Base-by-base conservation (phyloP, 2,888 invertebrate genomes). In the Morinoia aosen region DNA sequence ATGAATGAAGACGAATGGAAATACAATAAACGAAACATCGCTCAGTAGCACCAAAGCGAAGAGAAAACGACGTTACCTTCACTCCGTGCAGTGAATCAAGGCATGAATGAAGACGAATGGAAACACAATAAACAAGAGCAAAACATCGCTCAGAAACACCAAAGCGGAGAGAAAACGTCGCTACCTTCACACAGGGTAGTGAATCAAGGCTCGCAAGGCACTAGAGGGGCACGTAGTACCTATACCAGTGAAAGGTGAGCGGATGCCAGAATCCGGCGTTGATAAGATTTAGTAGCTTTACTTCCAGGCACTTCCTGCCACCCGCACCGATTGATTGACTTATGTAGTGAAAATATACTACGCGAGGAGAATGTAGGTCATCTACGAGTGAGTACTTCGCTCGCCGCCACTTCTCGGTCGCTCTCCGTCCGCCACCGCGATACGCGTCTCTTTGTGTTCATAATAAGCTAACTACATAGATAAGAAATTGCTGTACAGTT, bases 191-290 rank as follows among this genome's bases (percentile, higher is more conserved):
- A 33, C 76, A 1, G 25, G 14, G 25, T 33, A n/a, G 33, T 76
- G 33, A 25, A 61, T 10, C 25, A 16, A 76, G 25, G 25, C 25
- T 3, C 19, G 8, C 2, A 16, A 76, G 76, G 76, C 8, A 33
- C 25, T 10, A 16, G 76, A 76, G 76, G 19, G 76, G 76, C 76
- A 76, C 56, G 57, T 5, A 56, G 93, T 33, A 19, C 57, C 19
- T 33, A n/a, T n/a, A 19, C 57, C 19, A 93, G 93, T 56, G 93
- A 93, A 93, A 93, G 93, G 93, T 57, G 57, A 56, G 93, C 57
- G 93, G 93, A 93, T 57, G 93, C 58, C 56, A 57, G 58, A 57
- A 93, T 93, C 93, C 93, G 93, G 93, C 48, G 25, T 12, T 93
- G 93, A 93, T 93, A 57, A 93, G 93, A 48, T 56, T 40, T 76